Base-by-base conservation (phyloP, 2,888 invertebrate genomes). In the Nemotelus pantherinus region DNA sequence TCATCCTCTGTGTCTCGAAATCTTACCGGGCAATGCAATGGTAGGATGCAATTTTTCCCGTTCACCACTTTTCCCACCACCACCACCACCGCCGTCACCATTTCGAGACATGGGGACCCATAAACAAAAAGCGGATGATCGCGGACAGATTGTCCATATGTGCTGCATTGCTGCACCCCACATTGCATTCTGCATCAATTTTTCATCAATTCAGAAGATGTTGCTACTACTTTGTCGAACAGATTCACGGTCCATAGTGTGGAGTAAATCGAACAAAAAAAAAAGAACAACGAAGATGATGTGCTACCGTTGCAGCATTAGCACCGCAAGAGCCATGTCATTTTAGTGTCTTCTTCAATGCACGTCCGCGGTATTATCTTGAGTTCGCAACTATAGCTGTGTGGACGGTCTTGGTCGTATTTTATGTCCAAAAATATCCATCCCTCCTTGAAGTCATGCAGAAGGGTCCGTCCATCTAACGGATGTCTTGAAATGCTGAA, bases 161-260 rank as follows among this genome's bases (percentile, higher is more conserved):
- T 68, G 48, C 2, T 39, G 41, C 48, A 50, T 9, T 7, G 47
- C n/a, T 2, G 47, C 25, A 65, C 57, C 57, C 9, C 57, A 63
- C 39, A 71, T 44, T 60, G 72, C 72, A 72, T 53, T 58, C 72
- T 72, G 60, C 60, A 72, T 58, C 72, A 72, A 72, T 72, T 60
- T 72, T 72, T 72, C 72, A 72, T 72, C 53, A 39, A 25, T 60
- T 39, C 41, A 44, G 43, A 65, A 65, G 50, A 50, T 68, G 50
- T 47, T 25, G 25, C 25, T 25, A 25, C 25, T 25, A 25, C 25
- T 68, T 10, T 47, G 39, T 41, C 48, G 68, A 41, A 6, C 45
- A 68, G 9, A 25, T 41, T 68, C 39, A 63, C 63, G 58, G 50
- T 53, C 50, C 68, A 63, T 7, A 25, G 25, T 25, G 25, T 25